Evolutionary conservation across 2,113 vertebrate genomes (phyloP).

Genomic region (Porphyrio hochstetteri): DNA sequence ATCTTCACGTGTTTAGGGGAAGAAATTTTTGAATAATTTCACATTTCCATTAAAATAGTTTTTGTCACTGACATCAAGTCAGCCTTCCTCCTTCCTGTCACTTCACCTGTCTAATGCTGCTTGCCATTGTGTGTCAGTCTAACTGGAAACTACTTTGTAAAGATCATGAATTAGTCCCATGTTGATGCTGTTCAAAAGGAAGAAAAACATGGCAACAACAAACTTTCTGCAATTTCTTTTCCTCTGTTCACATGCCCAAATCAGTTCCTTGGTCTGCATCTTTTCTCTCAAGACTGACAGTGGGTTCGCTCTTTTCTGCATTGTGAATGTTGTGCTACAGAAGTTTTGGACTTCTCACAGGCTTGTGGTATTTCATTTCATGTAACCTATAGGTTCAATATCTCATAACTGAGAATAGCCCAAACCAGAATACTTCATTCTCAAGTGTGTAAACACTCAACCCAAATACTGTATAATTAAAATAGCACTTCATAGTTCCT

Average conservation of each 20-base stretch:
- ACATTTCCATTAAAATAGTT: conserved; percentile 73
- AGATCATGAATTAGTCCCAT: conserved; percentile 63
- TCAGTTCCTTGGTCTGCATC: neutral
- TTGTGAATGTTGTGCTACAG: neutral
- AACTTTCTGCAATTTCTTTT: conserved; percentile 25
- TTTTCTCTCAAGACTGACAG: neutral
- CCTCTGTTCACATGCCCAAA: neutral
- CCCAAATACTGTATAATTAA: neutral
- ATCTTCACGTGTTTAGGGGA: conserved; percentile 52
- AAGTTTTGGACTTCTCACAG: neutral
- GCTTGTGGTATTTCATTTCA: neutral
- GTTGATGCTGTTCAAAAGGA: conserved; percentile 58
- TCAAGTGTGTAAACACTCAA: neutral
- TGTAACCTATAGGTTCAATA: neutral
- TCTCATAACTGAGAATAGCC: neutral
- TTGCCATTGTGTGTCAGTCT: conserved; percentile 67
- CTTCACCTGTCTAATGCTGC: conserved; percentile 64
- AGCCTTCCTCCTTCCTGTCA: conserved; percentile 68
- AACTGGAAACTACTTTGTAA: conserved; percentile 57
- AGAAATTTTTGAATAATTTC: conserved; percentile 70
- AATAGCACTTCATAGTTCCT: neutral
- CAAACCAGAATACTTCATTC: neutral
- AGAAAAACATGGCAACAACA: conserved; percentile 59
- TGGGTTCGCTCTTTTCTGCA: neutral
- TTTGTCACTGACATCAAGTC: conserved; percentile 70